phyloP scores from a whole-genome alignment of 53 echinoderm and acorn worm species.

The Hippasteria phrygiana region DNA sequence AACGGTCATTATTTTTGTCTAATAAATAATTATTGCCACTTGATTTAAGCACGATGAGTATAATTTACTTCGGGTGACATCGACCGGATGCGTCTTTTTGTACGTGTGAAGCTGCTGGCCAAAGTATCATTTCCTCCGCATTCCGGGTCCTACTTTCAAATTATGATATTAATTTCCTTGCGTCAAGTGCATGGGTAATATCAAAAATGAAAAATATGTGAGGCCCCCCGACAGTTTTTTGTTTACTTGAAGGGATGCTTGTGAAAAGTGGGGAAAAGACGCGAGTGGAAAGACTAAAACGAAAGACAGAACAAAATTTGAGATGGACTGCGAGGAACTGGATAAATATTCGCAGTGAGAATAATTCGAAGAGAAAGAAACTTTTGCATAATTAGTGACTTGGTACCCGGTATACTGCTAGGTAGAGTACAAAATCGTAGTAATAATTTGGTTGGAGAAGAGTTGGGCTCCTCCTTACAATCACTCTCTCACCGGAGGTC shows the following conservation, averaged over 20 bases:
- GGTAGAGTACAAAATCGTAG: too few relatives aligned
- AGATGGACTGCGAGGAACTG: too few relatives aligned
- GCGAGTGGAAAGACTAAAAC: neutral
- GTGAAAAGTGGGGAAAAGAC: neutral
- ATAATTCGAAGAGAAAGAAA: too few relatives aligned
- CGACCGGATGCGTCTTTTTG: neutral
- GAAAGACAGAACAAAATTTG: too few relatives aligned
- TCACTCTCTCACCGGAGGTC: too few relatives aligned
- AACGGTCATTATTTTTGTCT: neutral
- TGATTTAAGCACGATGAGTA: neutral
- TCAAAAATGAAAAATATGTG: neutral
- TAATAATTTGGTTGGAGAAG: too few relatives aligned
- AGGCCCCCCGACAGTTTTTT: neutral
- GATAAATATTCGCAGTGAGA: too few relatives aligned
- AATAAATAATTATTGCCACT: neutral
- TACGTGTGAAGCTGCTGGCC: neutral
- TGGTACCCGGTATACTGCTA: too few relatives aligned
- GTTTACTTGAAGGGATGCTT: neutral
- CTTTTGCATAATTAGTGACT: too few relatives aligned
- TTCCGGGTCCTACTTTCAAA: neutral
- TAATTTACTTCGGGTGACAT: neutral
- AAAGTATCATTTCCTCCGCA: neutral
- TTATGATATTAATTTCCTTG: neutral
- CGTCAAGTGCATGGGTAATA: slow-evolving; percentile 1
- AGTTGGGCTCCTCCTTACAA: too few relatives aligned